A percentile compares a stretch with the other conserved stretches of the same genome.
These are phyloP conservation scores for Calliphora vomitoria DNA, from an alignment of 2,888 invertebrate species.

Conservation along the genomic window DNA sequence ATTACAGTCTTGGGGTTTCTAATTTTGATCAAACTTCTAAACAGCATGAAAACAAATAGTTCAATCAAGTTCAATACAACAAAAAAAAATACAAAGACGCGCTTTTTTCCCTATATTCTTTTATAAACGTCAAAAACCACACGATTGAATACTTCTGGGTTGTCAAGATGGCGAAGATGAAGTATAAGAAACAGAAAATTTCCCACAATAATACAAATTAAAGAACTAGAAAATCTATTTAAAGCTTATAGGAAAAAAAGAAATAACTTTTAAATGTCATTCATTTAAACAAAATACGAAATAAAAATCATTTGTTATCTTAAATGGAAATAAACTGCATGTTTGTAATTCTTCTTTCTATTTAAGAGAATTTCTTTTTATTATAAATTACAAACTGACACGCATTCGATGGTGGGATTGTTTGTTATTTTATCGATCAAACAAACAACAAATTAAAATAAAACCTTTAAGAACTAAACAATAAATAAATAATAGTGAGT, in stretches of 20 bases:
- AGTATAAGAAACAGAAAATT: conserved; percentile 22
- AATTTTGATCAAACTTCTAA: conserved; percentile 9
- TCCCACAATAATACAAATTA: conserved; percentile 44
- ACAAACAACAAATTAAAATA: conserved; percentile 57
- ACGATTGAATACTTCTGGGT: conserved; percentile 4
- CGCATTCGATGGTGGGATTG: conserved; percentile 57
- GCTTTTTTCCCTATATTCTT: neutral
- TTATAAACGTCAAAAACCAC: neutral
- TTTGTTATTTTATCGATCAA: conserved; percentile 72
- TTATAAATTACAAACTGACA: conserved; percentile 65
- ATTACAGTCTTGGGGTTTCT: neutral
- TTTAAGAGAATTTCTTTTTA: conserved; percentile 12
- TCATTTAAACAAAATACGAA: conserved; percentile 30
- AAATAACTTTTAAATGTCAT: conserved; percentile 54
- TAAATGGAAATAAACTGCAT: conserved; percentile 37
- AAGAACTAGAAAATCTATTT: conserved; percentile 39
- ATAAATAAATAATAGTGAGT: neutral
- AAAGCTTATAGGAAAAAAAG: neutral
- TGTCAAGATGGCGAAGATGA: conserved; percentile 31
- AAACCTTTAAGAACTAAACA: conserved; percentile 24
- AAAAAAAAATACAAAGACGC: conserved; percentile 44
- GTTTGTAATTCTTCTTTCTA: conserved; percentile 19
- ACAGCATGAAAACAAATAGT: conserved; percentile 43
- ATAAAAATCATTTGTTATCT: conserved; percentile 46
- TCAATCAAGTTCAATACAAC: conserved; percentile 65